Base-by-base conservation (phyloP, 2,113 vertebrate genomes). In the Proterorhinus semilunaris region DNA sequence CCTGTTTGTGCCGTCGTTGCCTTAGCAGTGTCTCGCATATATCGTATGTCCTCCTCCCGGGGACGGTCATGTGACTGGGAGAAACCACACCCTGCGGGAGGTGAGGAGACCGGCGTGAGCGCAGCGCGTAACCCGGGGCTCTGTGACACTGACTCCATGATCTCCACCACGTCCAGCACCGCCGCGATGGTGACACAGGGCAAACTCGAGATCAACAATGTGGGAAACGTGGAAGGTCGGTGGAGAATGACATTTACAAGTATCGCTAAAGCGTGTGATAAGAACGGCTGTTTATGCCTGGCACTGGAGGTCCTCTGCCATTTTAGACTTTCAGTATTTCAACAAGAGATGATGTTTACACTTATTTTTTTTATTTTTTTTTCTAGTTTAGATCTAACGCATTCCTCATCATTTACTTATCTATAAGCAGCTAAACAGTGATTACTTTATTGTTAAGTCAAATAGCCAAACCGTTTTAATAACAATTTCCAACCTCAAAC, bases 211-310 rank as follows among this genome's bases (percentile, higher is more conserved):
- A 81, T 83, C 66, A 88, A 6, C 55, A 72, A 74, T 3, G 72
- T 10, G 0, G 89, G 93, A 0, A 87, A 85, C 58, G 53, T 94
- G 4, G 87, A 93, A 83, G 94, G 62, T 63, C 15, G 45, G 94
- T 95, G 79, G 4, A 36, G 84, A 36, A 58, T 57, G 2, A 57
- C 10, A 57, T 36, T 9, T 10, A 36, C 21, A 27, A 36, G 3
- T 57, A 57, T 55, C 27, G 10, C 50, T 15, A 50, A 50, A 8
- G 51, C 3, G 1, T 17, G 21, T 16, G 7, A 53, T 53, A n/a
- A 51, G 1, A 21, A 21, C 2, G 21, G 21, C 21, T 21, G 21
- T 21, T 21, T 21, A 21, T 21, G 2, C 21, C 21, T 21, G 21
- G 21, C 2, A 21, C 21, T 21, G 21, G 1, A 21, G 21, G 21